Evolutionary conservation across 2,888 invertebrate species (phyloP), one percentile per base, ranked within the genome.

Genomic region (Lycocerus yunnanus): DNA sequence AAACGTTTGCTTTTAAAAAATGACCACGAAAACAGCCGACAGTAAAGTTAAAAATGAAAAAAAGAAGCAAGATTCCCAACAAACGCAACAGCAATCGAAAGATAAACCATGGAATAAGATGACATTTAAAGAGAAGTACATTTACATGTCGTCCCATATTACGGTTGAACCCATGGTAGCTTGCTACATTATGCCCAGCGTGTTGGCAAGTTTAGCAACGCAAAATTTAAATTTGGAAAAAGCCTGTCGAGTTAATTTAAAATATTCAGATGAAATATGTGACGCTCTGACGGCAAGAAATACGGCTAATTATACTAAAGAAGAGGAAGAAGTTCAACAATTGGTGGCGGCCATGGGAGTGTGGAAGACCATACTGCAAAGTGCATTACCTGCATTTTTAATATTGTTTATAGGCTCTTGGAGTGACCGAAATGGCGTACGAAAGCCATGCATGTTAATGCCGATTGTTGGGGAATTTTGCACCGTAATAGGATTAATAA

Each of bases 141-240:
- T 85, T 78, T 89, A 89, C 77, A 87, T 93, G 82, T 87, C 89
- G 67, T 89, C 90, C 43, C 90, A 93, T 81, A 93, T 93, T 79
- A 93, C 93, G 9, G 93, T 94, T 4, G 94, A 94, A 83, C 94
- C 94, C 0, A 92, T 93, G 89, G 85, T 94, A 73, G 93, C 93
- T 1, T 92, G 92, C 82, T 93, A 93, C 84, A 93, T 94, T 74
- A 90, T 90, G 83, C 90, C 90, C 1, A 89, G 90, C 79, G 90
- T 90, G 2, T 84, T 91, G 13, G 92, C 95, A 1, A 91, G 92
- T 65, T 84, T 95, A 78, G 95, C 95, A 15, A 94, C 95, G 60
- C 95, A 95, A 86, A 95, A 95, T 86, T 88, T 96, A 68, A 95
- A 95, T 85, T 88, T 95, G 83, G 95, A 95, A 85, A 95, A 96